Conservation (phyloP, 2,888 invertebrate genomes). For the Macrosoma leucophasiata region DNA sequence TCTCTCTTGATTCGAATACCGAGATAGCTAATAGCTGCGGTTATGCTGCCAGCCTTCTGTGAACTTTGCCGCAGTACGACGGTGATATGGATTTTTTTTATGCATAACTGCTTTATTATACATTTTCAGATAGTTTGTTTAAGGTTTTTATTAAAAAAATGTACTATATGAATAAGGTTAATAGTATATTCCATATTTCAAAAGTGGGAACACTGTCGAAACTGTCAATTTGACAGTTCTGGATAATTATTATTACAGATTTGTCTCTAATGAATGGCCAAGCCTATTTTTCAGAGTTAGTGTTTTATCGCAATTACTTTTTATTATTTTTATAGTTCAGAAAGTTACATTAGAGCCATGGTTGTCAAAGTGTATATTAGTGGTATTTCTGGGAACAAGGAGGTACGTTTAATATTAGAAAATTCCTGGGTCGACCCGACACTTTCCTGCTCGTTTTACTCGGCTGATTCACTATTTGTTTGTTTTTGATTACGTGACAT, state of each 20-base stretch:
- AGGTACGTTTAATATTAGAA: constrained; percentile 80
- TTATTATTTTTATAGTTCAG: constrained; percentile 41
- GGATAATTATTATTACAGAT: constrained; percentile 55
- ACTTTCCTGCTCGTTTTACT: constrained; percentile 47
- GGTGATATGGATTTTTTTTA: too few relatives aligned
- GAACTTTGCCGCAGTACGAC: too few relatives aligned
- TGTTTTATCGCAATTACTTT: constrained; percentile 45
- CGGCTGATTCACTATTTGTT: constrained; percentile 56
- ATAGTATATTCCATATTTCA: too few relatives aligned
- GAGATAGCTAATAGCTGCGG: too few relatives aligned
- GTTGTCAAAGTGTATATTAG: constrained; percentile 94
- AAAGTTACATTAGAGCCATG: constrained; percentile 74
- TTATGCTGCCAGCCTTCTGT: too few relatives aligned
- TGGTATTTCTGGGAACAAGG: constrained; percentile 95
- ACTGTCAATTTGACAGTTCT: constrained; percentile 18
- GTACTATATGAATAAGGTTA: too few relatives aligned
- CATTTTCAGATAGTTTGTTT: too few relatives aligned
- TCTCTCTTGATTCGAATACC: too few relatives aligned
- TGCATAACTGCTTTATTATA: too few relatives aligned
- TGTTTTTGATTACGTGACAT: constrained; percentile 59
- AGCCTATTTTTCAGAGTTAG: constrained; percentile 64
- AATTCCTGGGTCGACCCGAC: constrained; percentile 57
- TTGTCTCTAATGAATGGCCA: constrained; percentile 63
- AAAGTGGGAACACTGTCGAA: too few relatives aligned
- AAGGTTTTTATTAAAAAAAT: too few relatives aligned